Conservation (phyloP, 1,140 invertebrate genomes). For the Cydia fagiglandana region DNA sequence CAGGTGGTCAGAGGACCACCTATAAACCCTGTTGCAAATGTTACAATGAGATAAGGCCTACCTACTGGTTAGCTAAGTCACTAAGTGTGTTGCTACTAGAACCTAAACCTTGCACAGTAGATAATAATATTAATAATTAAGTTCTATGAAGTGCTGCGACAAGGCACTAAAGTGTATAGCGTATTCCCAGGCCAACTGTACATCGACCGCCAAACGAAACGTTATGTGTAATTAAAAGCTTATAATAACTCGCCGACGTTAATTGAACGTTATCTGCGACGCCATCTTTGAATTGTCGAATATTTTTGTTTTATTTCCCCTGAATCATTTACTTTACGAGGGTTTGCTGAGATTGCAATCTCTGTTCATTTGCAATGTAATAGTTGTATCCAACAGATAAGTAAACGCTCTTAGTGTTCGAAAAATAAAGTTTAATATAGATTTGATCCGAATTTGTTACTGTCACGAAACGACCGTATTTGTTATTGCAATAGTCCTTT, state of each 20-base stretch:
- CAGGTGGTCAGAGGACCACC: too few species aligned
- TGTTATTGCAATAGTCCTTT: slow-evolving; percentile 8
- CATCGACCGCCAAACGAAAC: slow-evolving; percentile 6
- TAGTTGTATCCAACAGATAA: not conserved
- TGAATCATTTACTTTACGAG: slow-evolving; percentile 29
- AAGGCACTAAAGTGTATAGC: too few species aligned
- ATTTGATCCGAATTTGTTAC: not conserved
- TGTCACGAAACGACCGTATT: not conserved
- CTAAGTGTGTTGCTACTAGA: too few species aligned
- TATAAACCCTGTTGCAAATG: too few species aligned
- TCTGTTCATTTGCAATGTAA: slow-evolving; percentile 16
- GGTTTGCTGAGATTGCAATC: slow-evolving; percentile 11
- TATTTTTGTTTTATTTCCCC: slow-evolving; percentile 23
- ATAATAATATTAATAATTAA: too few species aligned
- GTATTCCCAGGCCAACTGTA: not conserved
- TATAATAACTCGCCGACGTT: slow-evolving; percentile 40
- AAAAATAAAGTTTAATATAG: not conserved
- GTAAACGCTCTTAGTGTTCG: not conserved
- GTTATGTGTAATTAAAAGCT: slow-evolving; percentile 46
- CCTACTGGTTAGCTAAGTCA: too few species aligned
- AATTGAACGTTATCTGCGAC: slow-evolving; percentile 51
- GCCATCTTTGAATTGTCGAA: slow-evolving; percentile 47
- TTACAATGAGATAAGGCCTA: too few species aligned
- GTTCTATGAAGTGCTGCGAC: too few species aligned
- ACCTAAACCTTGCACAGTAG: too few species aligned